Conservation (phyloP, 1,140 invertebrate species). For the Zaprionus tsacasi region DNA sequence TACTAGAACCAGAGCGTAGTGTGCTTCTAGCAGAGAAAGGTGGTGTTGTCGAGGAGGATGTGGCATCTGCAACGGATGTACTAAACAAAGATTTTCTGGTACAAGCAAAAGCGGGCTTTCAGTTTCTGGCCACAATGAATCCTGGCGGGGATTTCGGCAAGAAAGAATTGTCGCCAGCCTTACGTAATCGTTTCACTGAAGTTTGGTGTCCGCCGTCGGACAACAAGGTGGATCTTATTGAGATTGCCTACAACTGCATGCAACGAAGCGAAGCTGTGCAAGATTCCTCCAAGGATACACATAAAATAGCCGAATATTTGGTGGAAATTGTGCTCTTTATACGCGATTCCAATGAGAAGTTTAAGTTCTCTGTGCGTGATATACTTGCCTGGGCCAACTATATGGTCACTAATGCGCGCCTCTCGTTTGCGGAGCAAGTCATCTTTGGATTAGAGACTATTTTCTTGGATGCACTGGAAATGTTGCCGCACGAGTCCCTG, state of each 20-base stretch:
- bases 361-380: constrained; percentile 96
- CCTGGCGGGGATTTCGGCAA: constrained; percentile 99
- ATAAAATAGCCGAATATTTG: constrained; percentile 69
- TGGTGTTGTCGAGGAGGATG: constrained; percentile 84
- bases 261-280: not conserved
- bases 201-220: constrained; percentile 94
- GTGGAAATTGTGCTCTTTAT: constrained; percentile 78
- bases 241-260: constrained; percentile 81
- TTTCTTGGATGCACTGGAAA: constrained; percentile 95
- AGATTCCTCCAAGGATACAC: constrained; percentile 11
- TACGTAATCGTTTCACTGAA: constrained; percentile 99
- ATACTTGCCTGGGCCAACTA: constrained; percentile 97
- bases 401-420: constrained; percentile 89
- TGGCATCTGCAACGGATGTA: constrained; percentile 53
- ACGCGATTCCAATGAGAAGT: constrained; percentile 86
- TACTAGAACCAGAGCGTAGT: constrained; percentile 97
- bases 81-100: constrained; percentile 87
- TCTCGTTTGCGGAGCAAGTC: constrained; percentile 88
- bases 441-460: constrained; percentile 95
- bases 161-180: constrained; percentile 98
- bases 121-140: constrained; percentile 99
- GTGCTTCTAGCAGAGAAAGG: constrained; percentile 96
- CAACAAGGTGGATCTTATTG: constrained; percentile 88
- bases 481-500: constrained; percentile 71
- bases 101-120: constrained; percentile 91